phyloP scores from a whole-genome alignment of 2,113 vertebrate species.

The Neolamprologus toae region DNA sequence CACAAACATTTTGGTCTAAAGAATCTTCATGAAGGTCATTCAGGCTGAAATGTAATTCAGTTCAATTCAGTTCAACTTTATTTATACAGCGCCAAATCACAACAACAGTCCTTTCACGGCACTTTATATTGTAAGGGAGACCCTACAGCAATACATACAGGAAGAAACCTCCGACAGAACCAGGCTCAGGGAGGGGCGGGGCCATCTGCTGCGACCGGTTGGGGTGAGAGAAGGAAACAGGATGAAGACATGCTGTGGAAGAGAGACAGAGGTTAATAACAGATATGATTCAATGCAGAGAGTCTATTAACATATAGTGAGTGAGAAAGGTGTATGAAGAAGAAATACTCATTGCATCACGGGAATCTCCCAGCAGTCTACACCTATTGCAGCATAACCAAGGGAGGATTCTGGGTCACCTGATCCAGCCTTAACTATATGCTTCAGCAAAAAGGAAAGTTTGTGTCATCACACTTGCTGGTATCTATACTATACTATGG shows the following conservation, averaged over 20 bases:
- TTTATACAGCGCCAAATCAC: not conserved
- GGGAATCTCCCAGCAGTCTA: not conserved
- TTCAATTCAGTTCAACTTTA: not conserved
- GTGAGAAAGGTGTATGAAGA: not conserved
- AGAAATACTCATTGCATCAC: not conserved
- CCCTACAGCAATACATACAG: not conserved
- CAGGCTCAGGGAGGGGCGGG: not conserved
- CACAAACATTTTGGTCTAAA: not conserved
- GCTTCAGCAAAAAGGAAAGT: not conserved
- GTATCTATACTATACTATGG: not conserved
- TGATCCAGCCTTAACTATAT: not conserved
- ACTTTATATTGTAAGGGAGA: not conserved
- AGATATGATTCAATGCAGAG: not conserved
- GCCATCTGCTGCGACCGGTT: not conserved
- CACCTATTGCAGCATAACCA: not conserved
- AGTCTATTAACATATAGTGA: not conserved
- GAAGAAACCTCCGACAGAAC: not conserved
- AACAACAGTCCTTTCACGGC: not conserved
- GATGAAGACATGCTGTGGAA: not conserved
- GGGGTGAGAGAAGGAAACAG: not conserved
- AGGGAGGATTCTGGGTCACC: not conserved
- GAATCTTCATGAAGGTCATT: not conserved
- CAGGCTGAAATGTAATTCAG: not conserved
- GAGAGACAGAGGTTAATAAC: not conserved
- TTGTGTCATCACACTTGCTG: not conserved